These are phyloP conservation scores for Heterodera schachtii DNA, from an alignment of 1,140 invertebrate genomes.

Conservation along the genomic window DNA sequence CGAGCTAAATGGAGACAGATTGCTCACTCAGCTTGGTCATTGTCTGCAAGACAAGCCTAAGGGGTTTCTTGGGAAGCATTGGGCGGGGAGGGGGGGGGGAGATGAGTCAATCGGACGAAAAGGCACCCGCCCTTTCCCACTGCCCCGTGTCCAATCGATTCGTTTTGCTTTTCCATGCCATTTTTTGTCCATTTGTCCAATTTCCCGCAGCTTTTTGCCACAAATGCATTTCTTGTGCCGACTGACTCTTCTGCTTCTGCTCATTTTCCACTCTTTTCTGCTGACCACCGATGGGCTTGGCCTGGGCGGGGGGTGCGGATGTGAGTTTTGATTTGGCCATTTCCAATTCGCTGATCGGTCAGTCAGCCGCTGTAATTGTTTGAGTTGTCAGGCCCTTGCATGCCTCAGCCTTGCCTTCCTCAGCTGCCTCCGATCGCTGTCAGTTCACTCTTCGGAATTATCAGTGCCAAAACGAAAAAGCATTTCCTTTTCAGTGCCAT, in stretches of 20 bases:
- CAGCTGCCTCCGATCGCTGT: conserved; percentile 39
- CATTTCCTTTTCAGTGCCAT: no score
- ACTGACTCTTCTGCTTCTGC: background rate
- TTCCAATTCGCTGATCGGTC: background rate
- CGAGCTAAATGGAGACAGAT: background rate
- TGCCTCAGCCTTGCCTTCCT: conserved; percentile 40
- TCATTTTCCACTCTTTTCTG: background rate
- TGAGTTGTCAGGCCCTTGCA: conserved; percentile 26
- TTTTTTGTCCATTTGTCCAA: no score
- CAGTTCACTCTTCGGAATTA: background rate
- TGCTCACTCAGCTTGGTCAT: background rate
- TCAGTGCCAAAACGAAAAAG: no score
- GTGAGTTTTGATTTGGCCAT: background rate
- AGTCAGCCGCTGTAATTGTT: background rate
- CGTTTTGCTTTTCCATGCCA: background rate
- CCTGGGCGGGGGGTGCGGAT: conserved; percentile 28
- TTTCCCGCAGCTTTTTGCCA: no score
- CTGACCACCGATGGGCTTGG: conserved; percentile 10
- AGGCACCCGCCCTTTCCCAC: no score
- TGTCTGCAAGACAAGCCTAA: background rate
- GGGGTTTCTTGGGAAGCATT: background rate
- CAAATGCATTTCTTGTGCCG: background rate
- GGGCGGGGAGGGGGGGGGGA: no score
- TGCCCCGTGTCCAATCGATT: no score
- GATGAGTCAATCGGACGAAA: background rate